These are phyloP conservation scores for Dendroctonus ponderosae DNA, from an alignment of 1,140 invertebrate genomes.

Conservation along the genomic window DNA sequence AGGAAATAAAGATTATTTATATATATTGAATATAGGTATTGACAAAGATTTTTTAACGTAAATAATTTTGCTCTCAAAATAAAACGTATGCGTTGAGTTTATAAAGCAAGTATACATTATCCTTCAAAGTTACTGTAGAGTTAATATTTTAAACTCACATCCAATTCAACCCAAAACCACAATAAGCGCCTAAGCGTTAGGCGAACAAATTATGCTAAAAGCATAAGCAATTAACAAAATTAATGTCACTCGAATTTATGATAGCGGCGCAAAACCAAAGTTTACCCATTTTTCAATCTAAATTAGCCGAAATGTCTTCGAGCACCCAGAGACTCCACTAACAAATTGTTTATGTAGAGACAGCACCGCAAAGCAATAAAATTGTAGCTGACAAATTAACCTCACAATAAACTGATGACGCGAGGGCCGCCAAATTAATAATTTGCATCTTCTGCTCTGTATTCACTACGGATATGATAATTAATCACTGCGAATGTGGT, in stretches of 20 bases:
- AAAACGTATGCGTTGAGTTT: no score
- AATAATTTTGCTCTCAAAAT: no score
- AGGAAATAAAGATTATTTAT: no score
- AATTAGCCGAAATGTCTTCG: constrained; percentile 30
- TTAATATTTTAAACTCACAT: no score
- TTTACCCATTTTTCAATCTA: constrained; percentile 34
- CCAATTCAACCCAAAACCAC: neutral
- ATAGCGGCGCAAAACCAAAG: constrained; percentile 20
- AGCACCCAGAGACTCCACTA: constrained; percentile 12
- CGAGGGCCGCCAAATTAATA: constrained; percentile 23
- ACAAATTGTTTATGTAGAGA: constrained; percentile 26
- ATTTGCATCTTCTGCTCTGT: constrained; percentile 6
- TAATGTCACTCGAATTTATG: constrained; percentile 32
- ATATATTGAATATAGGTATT: no score
- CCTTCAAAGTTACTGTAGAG: no score
- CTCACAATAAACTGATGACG: constrained; percentile 24
- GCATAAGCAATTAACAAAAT: constrained; percentile 32
- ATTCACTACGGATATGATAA: constrained; percentile 9
- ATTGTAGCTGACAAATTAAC: constrained; percentile 33
- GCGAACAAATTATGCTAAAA: constrained; percentile 32
- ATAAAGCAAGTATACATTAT: no score
- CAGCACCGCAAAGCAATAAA: constrained; percentile 26
- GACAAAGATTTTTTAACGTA: no score
- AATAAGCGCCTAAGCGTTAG: constrained; percentile 7
- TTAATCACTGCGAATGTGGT: constrained; percentile 18